Evolutionary conservation across 2,113 vertebrate species (phyloP), one percentile per base, ranked within the genome.

Genomic region (Furnarius figulus): DNA sequence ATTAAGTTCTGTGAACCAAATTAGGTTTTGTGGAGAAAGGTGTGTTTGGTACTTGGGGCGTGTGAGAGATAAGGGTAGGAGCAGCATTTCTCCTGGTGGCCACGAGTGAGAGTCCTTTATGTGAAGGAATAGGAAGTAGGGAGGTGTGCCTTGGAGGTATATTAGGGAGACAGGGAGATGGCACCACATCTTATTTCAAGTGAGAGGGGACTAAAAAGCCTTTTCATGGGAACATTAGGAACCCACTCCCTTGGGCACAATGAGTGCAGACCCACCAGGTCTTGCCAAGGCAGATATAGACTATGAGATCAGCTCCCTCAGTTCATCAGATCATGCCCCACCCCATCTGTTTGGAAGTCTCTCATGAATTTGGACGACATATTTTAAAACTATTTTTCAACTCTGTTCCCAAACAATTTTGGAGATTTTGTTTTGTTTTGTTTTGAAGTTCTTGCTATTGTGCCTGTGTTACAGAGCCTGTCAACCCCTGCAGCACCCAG

Each of bases 401-500:
- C 33, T 91, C 59, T 1, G 0, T 85, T 91, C 46, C 47, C 50
- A 63, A 90, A 77, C 35, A 22, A 40, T 70, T 88, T 83, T 62
- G 42, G 52, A 83, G 67, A 14, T 13, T 49, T 16, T 18, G 22
- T 14, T 59, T 19, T 27, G 10, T 62, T n/a, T 65, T 62, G 52
- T 24, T 14, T n/a, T n/a, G n/a, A n/a, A 14, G 61, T 3, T 11
- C 67, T 88, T 66, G 88, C 75, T 91, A 77, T 95, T 96, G 79
- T 90, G 75, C 46, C 71, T 67, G 28, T 49, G 47, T 84, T 92
- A 66, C 10, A 63, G 93, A 88, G 85, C 59, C 92, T 94, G 94
- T 95, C 93, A 96, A 22, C 85, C 59, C 65, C 82, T 81, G 92
- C 93, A 86, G 93, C 90, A 85, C 89, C 96, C 95, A 87, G 92